Evolutionary conservation across 2,888 invertebrate genomes (phyloP).

Genomic region (Antheraea yamamai): DNA sequence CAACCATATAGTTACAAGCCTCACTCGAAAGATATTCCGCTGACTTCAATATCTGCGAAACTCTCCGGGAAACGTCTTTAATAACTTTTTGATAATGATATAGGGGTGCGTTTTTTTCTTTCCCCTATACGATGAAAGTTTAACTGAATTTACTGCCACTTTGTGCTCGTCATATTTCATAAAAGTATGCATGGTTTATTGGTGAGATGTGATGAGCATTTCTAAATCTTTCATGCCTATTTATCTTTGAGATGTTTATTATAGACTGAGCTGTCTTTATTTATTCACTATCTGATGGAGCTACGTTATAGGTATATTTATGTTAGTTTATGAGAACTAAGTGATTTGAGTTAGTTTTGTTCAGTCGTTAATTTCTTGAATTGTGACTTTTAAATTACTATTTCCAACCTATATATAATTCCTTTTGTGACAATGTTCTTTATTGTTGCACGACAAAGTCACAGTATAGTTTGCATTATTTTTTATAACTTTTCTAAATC

Average conservation of each 20-base stretch:
- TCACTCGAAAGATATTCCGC: constrained; percentile 19
- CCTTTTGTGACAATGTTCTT: too few species aligned
- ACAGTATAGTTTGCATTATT: too few species aligned
- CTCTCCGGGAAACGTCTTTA: constrained; percentile 40
- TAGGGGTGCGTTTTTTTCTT: constrained; percentile 43
- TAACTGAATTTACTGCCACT: constrained; percentile 54
- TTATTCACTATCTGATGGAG: neutral
- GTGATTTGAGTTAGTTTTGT: too few species aligned
- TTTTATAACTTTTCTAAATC: neutral
- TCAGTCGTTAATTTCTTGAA: too few species aligned
- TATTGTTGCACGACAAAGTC: too few species aligned
- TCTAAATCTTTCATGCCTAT: neutral
- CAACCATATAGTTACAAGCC: constrained; percentile 19
- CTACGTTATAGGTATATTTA: too few species aligned
- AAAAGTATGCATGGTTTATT: constrained; percentile 50
- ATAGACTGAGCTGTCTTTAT: neutral
- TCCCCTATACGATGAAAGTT: constrained; percentile 45
- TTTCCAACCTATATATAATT: too few species aligned
- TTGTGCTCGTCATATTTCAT: constrained; percentile 46
- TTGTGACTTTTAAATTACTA: too few species aligned
- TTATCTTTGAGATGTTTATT: neutral
- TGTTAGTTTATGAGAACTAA: too few species aligned
- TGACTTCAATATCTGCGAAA: constrained; percentile 39
- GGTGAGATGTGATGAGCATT: constrained; percentile 39
- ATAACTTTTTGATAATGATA: constrained; percentile 63